Base-by-base conservation (phyloP, 2,888 invertebrate species). In the Heliconius aoede region DNA sequence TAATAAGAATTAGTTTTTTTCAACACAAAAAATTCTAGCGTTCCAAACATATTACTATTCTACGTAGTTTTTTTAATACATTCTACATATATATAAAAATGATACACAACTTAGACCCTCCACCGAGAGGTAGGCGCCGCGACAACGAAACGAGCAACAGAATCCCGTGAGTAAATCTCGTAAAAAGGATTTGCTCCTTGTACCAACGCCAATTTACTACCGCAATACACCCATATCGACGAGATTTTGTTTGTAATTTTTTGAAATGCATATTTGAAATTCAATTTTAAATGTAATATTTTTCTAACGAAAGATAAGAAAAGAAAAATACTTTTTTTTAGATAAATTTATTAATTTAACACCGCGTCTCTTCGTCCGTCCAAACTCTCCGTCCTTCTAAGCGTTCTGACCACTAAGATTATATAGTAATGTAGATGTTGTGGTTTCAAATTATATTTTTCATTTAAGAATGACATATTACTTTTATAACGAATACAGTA, bases 161-260 rank as follows among this genome's bases (percentile, higher is more conserved):
- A 88, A 91, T 90, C 89, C 90, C 88, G 85, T 83, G 89, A 84
- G 91, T 93, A 93, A 93, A 93, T 93, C 92, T 93, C 88, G 87
- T 90, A 91, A 91, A 91, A 91, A 90, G 91, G 91, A 91, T 92
- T 92, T 89, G 84, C 89, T 84, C 87, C 88, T 89, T 91, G 91
- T 92, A 90, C 89, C 89, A 87, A 83, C 85, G 84, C 85, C 91
- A 89, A 93, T 92, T 93, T 91, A 92, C 90, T 87, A 85, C 89
- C 90, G 80, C 90, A 87, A 87, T 85, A 89, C 85, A 81, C 80
- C 18, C 51, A 40, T 62, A 46, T 68, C 68, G 65, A 72, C 61
- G 67, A 15, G 13, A 26, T 72, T 69, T 80, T 81, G n/a, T 65
- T 77, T 77, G 46, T 74, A 79, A 74, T 64, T 74, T 76, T 74